These are phyloP conservation scores for Glyphotaelius pellucidus DNA, from an alignment of 2,888 invertebrate species.

Conservation along the genomic window DNA sequence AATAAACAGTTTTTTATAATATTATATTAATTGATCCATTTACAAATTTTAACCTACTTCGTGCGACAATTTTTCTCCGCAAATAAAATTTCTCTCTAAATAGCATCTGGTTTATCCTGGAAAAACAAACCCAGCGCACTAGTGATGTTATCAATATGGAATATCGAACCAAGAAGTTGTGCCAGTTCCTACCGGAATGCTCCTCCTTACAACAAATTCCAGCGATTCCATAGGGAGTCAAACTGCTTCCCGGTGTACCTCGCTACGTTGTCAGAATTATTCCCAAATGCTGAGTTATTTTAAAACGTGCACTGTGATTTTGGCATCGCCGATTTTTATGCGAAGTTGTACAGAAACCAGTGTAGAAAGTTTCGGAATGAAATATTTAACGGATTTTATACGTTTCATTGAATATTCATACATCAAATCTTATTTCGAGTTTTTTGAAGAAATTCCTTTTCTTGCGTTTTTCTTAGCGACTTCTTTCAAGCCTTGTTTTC, in stretches of 20 bases:
- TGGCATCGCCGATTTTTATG: neutral
- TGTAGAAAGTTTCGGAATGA: neutral
- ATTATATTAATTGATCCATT: neutral
- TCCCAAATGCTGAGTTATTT: conserved; percentile 50
- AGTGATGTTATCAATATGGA: neutral
- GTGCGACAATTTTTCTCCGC: neutral
- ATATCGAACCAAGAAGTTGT: neutral
- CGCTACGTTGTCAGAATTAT: conserved; percentile 51
- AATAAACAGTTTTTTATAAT: too few relatives aligned
- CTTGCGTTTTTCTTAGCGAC: neutral
- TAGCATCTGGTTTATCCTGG: neutral
- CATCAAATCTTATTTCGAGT: neutral
- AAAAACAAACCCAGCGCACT: neutral
- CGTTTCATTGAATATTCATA: neutral
- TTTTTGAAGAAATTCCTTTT: neutral
- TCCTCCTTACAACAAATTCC: conserved; percentile 15
- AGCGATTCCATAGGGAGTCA: conserved; percentile 51
- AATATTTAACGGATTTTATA: neutral
- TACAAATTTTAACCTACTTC: neutral
- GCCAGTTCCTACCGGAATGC: neutral
- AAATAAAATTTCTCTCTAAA: neutral
- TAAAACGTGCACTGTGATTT: conserved; percentile 48
- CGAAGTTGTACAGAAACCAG: neutral
- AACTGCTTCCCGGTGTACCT: conserved; percentile 18
- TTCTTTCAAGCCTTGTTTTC: neutral